Percentiles rank a stretch among this genome's conserved stretches.
These are phyloP conservation scores for Leptinotarsa peninsularis DNA, from an alignment of 2,888 invertebrate genomes.

Conservation along the genomic window DNA sequence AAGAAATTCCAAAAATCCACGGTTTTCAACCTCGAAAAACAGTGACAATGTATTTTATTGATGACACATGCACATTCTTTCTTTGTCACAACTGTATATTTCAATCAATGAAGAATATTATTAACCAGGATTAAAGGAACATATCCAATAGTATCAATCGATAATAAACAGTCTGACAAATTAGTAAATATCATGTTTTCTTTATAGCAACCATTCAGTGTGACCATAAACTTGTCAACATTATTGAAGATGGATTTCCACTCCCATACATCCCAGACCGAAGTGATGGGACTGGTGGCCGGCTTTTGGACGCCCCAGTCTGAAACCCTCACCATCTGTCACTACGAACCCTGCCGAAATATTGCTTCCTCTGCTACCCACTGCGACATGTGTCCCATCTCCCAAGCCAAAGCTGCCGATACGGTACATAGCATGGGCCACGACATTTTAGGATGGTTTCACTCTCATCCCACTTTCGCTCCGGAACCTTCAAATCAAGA, in stretches of 20 bases:
- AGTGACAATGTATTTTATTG: no score
- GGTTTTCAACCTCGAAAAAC: no score
- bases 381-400: constrained; percentile 84
- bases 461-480: constrained; percentile 80
- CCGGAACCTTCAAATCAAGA: constrained; percentile 78
- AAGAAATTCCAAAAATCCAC: no score
- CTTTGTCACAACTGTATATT: no score
- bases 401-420: constrained; percentile 74
- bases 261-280: constrained; percentile 76
- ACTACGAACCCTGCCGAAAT: constrained; percentile 76
- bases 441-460: constrained; percentile 74
- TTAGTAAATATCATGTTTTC: constrained; percentile 12
- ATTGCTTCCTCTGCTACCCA: constrained; percentile 74
- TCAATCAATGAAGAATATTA: no score
- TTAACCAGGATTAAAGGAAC: no score
- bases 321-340: constrained; percentile 65
- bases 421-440: constrained; percentile 66
- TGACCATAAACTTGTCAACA: constrained; percentile 72
- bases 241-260: constrained; percentile 78
- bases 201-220: constrained; percentile 72
- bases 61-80: no score
- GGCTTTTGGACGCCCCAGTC: constrained; percentile 66
- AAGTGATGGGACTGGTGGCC: constrained; percentile 82
- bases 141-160: no score
- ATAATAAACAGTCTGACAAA: no score